phyloP scores from a whole-genome alignment of 2,888 invertebrate species.

The Drosophila falleni region DNA sequence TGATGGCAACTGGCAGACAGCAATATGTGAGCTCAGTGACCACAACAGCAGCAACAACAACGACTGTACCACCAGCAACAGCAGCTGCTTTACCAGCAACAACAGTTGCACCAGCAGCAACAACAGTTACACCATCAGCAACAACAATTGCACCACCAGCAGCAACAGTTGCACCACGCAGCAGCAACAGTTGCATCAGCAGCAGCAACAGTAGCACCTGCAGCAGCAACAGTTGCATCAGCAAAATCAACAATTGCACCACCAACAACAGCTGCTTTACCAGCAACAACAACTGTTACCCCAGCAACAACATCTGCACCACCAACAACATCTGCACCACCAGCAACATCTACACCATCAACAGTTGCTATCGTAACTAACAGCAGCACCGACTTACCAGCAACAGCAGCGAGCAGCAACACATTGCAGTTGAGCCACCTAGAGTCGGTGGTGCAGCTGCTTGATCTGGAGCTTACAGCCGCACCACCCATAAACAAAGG shows the following conservation, averaged over 20 bases:
- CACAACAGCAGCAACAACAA: neutral
- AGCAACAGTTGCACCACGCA: constrained; percentile 2
- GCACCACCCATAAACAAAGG: constrained; percentile 68
- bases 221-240: neutral
- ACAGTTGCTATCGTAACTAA: neutral
- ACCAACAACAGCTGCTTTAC: neutral
- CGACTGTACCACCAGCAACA: neutral
- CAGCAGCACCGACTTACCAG: constrained; percentile 5
- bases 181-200: neutral
- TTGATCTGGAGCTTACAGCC: constrained; percentile 71
- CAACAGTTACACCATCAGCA: neutral
- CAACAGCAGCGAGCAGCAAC: constrained; percentile 36
- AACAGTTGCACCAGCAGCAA: neutral
- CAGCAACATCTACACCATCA: constrained; percentile 9
- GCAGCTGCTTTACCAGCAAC: neutral
- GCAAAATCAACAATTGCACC: neutral
- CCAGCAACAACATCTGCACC: too few species aligned
- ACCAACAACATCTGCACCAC: neutral
- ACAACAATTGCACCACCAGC: neutral
- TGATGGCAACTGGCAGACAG: constrained; percentile 28
- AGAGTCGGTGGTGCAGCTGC: constrained; percentile 67
- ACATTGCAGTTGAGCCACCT: constrained; percentile 30
- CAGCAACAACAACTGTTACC: constrained; percentile 3
- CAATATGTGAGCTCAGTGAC: neutral
- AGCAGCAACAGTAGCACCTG: neutral